phyloP scores from a whole-genome alignment of 2,113 vertebrate species.

The Siniperca knerii region DNA sequence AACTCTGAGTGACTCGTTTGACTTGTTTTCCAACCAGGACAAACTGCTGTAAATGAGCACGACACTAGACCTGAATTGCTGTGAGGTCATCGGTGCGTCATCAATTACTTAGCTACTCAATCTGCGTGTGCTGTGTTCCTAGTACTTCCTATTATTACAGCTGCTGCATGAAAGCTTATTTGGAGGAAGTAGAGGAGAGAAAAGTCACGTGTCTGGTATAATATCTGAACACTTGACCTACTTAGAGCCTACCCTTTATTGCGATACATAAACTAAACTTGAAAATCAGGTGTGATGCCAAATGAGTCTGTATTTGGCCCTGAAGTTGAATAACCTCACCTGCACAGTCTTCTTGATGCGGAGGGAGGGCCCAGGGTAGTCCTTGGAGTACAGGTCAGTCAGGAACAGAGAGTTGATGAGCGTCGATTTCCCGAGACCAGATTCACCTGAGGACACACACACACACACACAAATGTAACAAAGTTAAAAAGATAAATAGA shows the following conservation, averaged over 20 bases:
- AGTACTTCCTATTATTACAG: neutral
- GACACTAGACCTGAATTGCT: neutral
- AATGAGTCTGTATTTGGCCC: too few relatives aligned
- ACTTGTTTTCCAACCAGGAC: neutral
- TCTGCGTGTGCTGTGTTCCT: neutral
- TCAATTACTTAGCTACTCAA: neutral
- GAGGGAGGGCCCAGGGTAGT: constrained; percentile 85
- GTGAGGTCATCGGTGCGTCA: neutral
- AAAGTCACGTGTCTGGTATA: neutral
- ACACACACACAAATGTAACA: neutral
- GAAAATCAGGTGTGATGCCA: neutral
- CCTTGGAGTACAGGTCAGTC: constrained; percentile 86
- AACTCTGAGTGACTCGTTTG: too few relatives aligned
- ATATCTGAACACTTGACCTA: neutral
- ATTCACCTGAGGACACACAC: constrained; percentile 80
- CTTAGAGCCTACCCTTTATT: neutral
- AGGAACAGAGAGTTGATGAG: constrained; percentile 88
- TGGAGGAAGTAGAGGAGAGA: neutral
- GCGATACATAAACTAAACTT: neutral
- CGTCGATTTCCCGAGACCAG: constrained; percentile 87
- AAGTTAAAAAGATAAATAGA: neutral
- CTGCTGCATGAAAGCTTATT: too few relatives aligned
- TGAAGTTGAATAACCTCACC: constrained; percentile 60
- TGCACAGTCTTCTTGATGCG: constrained; percentile 88
- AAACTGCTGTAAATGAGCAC: neutral